phyloP scores from a whole-genome alignment of 2,888 invertebrate genomes.

The Apodemia mormo region DNA sequence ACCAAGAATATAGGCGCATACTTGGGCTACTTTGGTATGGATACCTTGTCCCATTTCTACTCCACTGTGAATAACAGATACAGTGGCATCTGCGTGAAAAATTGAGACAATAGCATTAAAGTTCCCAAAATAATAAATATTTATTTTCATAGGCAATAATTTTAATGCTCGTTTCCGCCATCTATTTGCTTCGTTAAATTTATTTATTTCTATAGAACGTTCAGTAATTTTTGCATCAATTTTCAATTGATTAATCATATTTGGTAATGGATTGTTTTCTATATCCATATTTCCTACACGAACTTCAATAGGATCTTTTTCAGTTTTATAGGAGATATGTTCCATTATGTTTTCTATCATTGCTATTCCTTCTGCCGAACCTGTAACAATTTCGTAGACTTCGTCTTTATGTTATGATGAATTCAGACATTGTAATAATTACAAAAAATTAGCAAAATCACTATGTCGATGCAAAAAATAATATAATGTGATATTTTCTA shows the following conservation, averaged over 20 bases:
- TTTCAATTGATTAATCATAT: conserved; percentile 78
- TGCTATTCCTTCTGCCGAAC: conserved; percentile 83
- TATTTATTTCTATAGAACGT: conserved; percentile 66
- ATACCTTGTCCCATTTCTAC: conserved; percentile 91
- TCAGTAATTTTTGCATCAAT: conserved; percentile 73
- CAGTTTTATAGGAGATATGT: conserved; percentile 78
- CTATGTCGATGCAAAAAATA: too few relatives aligned
- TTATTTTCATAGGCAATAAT: conserved; percentile 85
- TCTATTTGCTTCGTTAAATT: conserved; percentile 84
- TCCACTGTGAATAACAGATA: conserved; percentile 85
- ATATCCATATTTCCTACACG: conserved; percentile 77
- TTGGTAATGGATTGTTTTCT: conserved; percentile 64
- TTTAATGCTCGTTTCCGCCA: conserved; percentile 89
- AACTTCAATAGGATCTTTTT: conserved; percentile 82
- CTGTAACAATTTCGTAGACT: conserved; percentile 50
- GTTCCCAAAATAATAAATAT: conserved; percentile 76
- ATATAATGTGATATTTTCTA: too few relatives aligned
- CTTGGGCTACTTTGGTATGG: conserved; percentile 90
- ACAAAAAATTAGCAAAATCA: too few relatives aligned
- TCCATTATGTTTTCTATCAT: conserved; percentile 86
- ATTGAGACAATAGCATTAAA: conserved; percentile 84
- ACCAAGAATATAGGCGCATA: conserved; percentile 86
- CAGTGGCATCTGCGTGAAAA: conserved; percentile 85
- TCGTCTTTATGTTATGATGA: too few relatives aligned
- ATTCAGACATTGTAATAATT: too few relatives aligned